phyloP scores from a whole-genome alignment of 2,113 vertebrate genomes.

The Scartelaos histophorus region DNA sequence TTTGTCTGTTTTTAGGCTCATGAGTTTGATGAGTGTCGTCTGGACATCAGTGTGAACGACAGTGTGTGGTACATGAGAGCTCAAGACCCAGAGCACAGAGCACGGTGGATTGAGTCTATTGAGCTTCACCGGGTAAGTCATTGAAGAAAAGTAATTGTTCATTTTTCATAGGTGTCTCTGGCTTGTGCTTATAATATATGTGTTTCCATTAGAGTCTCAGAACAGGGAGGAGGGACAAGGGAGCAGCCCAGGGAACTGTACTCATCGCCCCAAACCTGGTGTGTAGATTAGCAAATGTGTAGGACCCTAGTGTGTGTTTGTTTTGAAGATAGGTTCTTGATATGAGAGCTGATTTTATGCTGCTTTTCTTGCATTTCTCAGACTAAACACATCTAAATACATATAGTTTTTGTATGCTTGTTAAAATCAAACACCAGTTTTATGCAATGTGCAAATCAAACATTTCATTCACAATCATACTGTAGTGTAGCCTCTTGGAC shows the following conservation, averaged over 20 bases:
- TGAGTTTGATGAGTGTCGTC: constrained; percentile 96
- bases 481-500: neutral
- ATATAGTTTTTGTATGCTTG: too few relatives aligned
- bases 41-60: constrained; percentile 97
- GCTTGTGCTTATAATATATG: constrained; percentile 37
- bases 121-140: constrained; percentile 90
- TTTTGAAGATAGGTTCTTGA: neutral
- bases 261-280: constrained; percentile 65
- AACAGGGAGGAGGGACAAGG: constrained; percentile 63
- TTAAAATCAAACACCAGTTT: neutral
- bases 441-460: neutral
- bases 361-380: too few relatives aligned
- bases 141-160: neutral
- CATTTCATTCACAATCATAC: neutral
- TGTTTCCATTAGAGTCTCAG: constrained; percentile 69
- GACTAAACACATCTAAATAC: too few relatives aligned
- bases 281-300: constrained; percentile 35
- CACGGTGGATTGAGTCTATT: constrained; percentile 92
- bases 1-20: constrained; percentile 80
- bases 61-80: constrained; percentile 97
- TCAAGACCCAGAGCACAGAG: constrained; percentile 89
- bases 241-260: constrained; percentile 60
- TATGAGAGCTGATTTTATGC: neutral
- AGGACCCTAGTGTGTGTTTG: constrained; percentile 8
- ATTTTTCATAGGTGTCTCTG: neutral